Conservation (phyloP, 2,113 vertebrate species). For the Euleptes europaea region DNA sequence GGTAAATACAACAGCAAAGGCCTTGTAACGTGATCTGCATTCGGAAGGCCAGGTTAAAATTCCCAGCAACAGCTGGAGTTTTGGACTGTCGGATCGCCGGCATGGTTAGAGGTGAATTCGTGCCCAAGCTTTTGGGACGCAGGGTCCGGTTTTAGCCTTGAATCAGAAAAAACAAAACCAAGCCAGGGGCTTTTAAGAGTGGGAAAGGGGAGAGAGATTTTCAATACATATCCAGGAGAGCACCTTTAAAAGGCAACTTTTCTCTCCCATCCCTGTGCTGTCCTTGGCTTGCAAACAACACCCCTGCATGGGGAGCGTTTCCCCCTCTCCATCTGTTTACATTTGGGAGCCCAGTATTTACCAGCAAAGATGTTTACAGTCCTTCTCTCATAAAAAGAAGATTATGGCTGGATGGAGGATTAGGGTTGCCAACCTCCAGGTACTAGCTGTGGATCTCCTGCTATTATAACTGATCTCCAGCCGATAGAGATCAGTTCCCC, state of each 20-base stretch:
- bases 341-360: slow-evolving; percentile 49
- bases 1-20: slow-evolving; percentile 37
- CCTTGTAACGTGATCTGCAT: slow-evolving; percentile 6
- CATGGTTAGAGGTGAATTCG: slow-evolving; percentile 38
- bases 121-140: slow-evolving; percentile 4
- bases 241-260: slow-evolving; percentile 26
- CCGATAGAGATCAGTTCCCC: too few relatives aligned
- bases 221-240: slow-evolving; percentile 36
- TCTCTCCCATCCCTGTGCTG: neutral
- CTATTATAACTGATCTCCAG: too few relatives aligned
- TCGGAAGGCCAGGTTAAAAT: slow-evolving; percentile 7
- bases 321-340: slow-evolving; percentile 28
- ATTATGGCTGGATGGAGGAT: too few relatives aligned
- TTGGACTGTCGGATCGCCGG: neutral
- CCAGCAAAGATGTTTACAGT: slow-evolving; percentile 41
- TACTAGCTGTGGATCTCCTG: too few relatives aligned
- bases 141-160: neutral
- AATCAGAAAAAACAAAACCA: slow-evolving; percentile 45
- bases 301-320: slow-evolving; percentile 1
- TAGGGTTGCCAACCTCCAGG: too few relatives aligned
- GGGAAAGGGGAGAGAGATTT: slow-evolving; percentile 4
- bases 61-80: neutral
- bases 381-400: slow-evolving; percentile 33
- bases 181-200: slow-evolving; percentile 25
- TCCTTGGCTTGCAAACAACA: slow-evolving; percentile 36